Evolutionary conservation across 2,113 vertebrate genomes (phyloP).

Genomic region (Ailuropoda melanoleuca): DNA sequence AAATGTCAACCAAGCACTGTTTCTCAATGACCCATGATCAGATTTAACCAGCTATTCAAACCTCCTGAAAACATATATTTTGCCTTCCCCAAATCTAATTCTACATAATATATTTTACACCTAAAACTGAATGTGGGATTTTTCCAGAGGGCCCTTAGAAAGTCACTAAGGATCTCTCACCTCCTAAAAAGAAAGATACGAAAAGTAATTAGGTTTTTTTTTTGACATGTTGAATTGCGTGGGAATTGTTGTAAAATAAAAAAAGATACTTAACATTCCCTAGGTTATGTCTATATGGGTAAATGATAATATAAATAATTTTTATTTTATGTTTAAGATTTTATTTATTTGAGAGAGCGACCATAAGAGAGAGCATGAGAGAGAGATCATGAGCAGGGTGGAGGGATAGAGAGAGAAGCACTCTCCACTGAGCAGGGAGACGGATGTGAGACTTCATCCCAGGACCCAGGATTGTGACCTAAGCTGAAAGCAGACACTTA

Average conservation of each 20-base stretch:
- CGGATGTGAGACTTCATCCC: too few relatives aligned
- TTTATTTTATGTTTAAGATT: background rate
- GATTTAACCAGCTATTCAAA: background rate
- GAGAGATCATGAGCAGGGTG: too few relatives aligned
- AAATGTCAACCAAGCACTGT: background rate
- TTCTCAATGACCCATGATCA: background rate
- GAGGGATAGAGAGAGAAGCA: too few relatives aligned
- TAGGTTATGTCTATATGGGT: background rate
- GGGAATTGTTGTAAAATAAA: background rate
- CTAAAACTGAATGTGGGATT: background rate
- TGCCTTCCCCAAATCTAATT: background rate
- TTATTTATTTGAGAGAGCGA: too few relatives aligned
- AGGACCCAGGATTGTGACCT: too few relatives aligned
- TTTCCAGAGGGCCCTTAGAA: background rate
- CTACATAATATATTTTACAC: background rate
- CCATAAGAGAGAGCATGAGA: too few relatives aligned
- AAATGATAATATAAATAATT: slow-evolving; percentile 7
- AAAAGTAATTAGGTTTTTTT: background rate
- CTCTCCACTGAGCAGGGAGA: too few relatives aligned
- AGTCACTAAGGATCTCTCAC: background rate
- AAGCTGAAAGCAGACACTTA: too few relatives aligned
- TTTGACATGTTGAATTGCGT: background rate
- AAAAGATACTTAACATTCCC: background rate
- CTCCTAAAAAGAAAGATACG: background rate
- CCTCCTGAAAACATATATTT: background rate